Base-by-base conservation (phyloP, 2,888 invertebrate genomes). In the Orchestes rusci region DNA sequence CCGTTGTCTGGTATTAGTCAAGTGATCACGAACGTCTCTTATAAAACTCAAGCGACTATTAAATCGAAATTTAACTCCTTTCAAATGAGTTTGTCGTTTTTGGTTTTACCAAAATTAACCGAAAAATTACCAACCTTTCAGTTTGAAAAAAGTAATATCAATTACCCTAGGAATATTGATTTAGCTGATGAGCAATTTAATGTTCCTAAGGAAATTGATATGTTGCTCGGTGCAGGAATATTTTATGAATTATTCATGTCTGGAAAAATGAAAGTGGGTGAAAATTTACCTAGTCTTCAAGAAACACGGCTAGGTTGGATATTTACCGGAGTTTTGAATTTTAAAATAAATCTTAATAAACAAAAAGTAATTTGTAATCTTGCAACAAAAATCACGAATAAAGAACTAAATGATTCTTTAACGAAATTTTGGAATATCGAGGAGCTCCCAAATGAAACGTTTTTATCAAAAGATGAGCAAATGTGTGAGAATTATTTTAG, bases 261-360 rank as follows among this genome's bases (percentile, higher is more conserved):
- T 8, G 33, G 42, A 13, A 35, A 42, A 30, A 38, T 49, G 20
- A 37, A 15, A 35, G 10, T 48, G 12, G 44, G 48, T 2, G 19
- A 18, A 1, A 39, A 38, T 12, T 16, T 39, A 27, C 44, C 38
- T 1, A 16, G 20, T n/a, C n/a, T 38, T 16, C 43, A 43, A 31
- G 30, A 27, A 39, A 39, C 39, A 4, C 3, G 31, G 15, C 17
- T 27, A 36, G 16, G 27, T 10, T 28, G 27, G 36, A 23, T 38
- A 17, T 1, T 28, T 12, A 13, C 27, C 8, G 35, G 28, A 28
- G 13, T 17, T 16, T n/a, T 18, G 4, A 5, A 13, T 10, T 13
- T 17, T 16, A n/a, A n/a, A n/a, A 17, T 4, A n/a, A 16, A n/a
- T 31, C 5, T 16, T 15, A 15, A n/a, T 18, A 12, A 12, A 39